A percentile compares a stretch with the other conserved stretches of the same genome.
Evolutionary conservation across 2,888 invertebrate species (phyloP).

Genomic region (Ennomos fuscantarius): DNA sequence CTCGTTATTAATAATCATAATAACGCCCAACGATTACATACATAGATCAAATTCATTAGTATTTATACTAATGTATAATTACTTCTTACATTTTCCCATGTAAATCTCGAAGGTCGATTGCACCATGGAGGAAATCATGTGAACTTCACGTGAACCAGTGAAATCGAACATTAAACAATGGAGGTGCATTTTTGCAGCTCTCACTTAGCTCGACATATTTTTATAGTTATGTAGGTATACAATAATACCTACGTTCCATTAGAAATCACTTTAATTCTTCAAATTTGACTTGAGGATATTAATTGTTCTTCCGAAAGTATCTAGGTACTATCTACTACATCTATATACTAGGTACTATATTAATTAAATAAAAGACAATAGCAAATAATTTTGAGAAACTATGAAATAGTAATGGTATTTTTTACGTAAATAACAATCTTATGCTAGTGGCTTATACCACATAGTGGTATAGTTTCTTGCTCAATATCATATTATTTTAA

Average conservation of each 20-base stretch:
- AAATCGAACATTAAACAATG: conserved; percentile 75
- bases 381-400: too few species aligned
- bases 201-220: conserved; percentile 60
- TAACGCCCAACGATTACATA: too few species aligned
- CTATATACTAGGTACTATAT: too few species aligned
- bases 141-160: conserved; percentile 59
- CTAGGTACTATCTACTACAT: background rate
- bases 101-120: conserved; percentile 45
- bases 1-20: too few species aligned
- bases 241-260: conserved; percentile 5
- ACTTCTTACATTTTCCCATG: conserved; percentile 35
- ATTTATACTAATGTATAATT: background rate
- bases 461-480: too few species aligned
- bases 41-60: background rate
- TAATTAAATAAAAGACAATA: too few species aligned
- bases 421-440: too few species aligned
- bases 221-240: conserved; percentile 14
- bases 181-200: conserved; percentile 73
- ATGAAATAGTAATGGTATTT: too few species aligned
- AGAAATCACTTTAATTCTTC: conserved; percentile 49
- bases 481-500: too few species aligned
- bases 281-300: conserved; percentile 6
- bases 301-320: background rate
- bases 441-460: too few species aligned
- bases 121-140: conserved; percentile 65